Base-by-base conservation (phyloP, 2,888 invertebrate genomes). In the Erynnis tages region DNA sequence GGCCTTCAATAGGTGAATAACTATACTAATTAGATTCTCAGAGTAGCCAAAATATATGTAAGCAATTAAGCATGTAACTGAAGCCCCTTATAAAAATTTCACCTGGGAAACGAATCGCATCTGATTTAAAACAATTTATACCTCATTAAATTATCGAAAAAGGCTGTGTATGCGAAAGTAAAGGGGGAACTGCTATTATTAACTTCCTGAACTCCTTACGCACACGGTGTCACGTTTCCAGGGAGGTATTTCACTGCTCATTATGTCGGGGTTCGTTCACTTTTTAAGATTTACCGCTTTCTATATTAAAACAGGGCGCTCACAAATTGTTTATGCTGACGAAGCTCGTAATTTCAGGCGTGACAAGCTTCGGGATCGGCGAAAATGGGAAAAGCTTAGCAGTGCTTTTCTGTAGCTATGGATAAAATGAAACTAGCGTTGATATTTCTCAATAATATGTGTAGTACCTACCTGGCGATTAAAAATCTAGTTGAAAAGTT, bases 271-370 rank as follows among this genome's bases (percentile, higher is more conserved):
- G 30, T 49, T 49, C 27, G 34, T 49, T 34, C 41, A 49, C 34
- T 41, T 49, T 41, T 49, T 41, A 49, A 40, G 34, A 49, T 41
- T 49, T 49, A 49, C 41, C 17, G 34, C 25, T 10, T 17, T 34
- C 34, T 49, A 49, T 41, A 49, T 49, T 49, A 43, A 50, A 50
- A 43, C 34, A 19, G 17, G 41, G 41, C 23, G 11, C 23, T 3
- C 19, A 44, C 29, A 44, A 44, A 44, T 30, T 43, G 43, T 17
- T 43, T 43, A 30, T 4, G 43, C 43, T 29, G 17, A 17, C 19
- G 17, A 29, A 11, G 19, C n/a, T 27, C 7, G 16, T 32, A 32
- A 40, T 49, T 32, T 49, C 11, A 25, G 25, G 32, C 48, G 48
- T 40, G 48, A 49, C 48, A 11, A 23, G 48, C 11, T 40, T 48